Evolutionary conservation across 2,888 invertebrate genomes (phyloP).

Genomic region (Notodonta ziczac): DNA sequence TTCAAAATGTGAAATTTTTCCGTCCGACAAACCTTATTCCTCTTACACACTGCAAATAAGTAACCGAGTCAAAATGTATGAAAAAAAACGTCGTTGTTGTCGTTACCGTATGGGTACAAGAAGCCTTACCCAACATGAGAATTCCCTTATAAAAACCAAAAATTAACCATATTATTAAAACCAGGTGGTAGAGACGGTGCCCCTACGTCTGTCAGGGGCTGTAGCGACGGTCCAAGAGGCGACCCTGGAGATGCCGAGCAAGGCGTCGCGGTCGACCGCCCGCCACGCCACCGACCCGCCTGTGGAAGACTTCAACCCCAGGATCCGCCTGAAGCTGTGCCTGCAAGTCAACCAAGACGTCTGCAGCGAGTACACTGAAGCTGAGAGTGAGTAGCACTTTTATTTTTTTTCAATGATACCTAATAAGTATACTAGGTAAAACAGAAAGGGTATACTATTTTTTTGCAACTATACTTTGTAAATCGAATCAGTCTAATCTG

Average conservation of each 20-base stretch:
- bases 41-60: no score
- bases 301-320: constrained; percentile 86
- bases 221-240: constrained; percentile 89
- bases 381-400: constrained; percentile 88
- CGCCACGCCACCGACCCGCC: constrained; percentile 84
- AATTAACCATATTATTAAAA: constrained; percentile 6
- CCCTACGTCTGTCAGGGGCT: constrained; percentile 89
- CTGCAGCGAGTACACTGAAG: constrained; percentile 93
- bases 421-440: no score
- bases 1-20: no score
- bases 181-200: constrained; percentile 89
- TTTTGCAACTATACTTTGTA: no score
- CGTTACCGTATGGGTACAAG: no score
- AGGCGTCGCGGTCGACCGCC: constrained; percentile 61
- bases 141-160: not conserved
- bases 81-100: no score
- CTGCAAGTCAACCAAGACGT: constrained; percentile 91
- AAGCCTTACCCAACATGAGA: no score
- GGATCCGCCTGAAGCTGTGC: constrained; percentile 92
- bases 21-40: no score
- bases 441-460: no score
- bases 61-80: no score
- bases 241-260: constrained; percentile 85
- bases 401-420: no score
- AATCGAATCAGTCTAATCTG: no score